phyloP scores from a whole-genome alignment of 2,113 vertebrate genomes.

The Stigmatopora nigra region DNA sequence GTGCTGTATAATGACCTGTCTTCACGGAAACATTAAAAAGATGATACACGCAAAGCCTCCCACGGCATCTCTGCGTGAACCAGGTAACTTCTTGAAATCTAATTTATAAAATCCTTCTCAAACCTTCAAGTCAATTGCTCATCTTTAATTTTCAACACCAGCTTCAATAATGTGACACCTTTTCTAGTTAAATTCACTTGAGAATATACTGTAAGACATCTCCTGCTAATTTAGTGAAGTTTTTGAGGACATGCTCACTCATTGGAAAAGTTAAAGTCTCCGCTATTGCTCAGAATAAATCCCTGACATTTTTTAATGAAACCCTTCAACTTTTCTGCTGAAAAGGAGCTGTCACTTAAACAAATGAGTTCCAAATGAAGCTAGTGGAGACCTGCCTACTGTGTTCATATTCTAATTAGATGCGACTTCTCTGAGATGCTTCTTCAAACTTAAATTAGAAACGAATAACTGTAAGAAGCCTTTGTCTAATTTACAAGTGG shows the following conservation, averaged over 20 bases:
- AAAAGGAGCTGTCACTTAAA: slow-evolving; percentile 55
- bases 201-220: slow-evolving; percentile 15
- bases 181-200: slow-evolving; percentile 12
- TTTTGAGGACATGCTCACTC: slow-evolving; percentile 27
- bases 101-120: slow-evolving; percentile 25
- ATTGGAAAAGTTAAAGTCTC: slow-evolving; percentile 34
- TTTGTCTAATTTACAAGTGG: not conserved
- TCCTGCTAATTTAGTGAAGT: slow-evolving; percentile 29
- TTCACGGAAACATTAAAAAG: slow-evolving; percentile 11
- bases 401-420: slow-evolving; percentile 41
- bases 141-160: slow-evolving; percentile 4
- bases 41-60: not conserved
- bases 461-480: slow-evolving; percentile 5
- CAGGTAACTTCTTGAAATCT: slow-evolving; percentile 29
- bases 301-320: slow-evolving; percentile 43
- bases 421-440: slow-evolving; percentile 17
- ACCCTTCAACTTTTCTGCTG: slow-evolving; percentile 34
- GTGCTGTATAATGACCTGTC: slow-evolving; percentile 53
- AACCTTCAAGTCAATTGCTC: not conserved
- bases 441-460: slow-evolving; percentile 9
- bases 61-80: slow-evolving; percentile 19
- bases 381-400: slow-evolving; percentile 14
- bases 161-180: slow-evolving; percentile 15
- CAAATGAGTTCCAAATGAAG: slow-evolving; percentile 51
- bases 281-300: slow-evolving; percentile 34